Evolutionary conservation across 2,797 vertebrate genomes (phyloP).

Genomic region (Microtus obscurus): DNA sequence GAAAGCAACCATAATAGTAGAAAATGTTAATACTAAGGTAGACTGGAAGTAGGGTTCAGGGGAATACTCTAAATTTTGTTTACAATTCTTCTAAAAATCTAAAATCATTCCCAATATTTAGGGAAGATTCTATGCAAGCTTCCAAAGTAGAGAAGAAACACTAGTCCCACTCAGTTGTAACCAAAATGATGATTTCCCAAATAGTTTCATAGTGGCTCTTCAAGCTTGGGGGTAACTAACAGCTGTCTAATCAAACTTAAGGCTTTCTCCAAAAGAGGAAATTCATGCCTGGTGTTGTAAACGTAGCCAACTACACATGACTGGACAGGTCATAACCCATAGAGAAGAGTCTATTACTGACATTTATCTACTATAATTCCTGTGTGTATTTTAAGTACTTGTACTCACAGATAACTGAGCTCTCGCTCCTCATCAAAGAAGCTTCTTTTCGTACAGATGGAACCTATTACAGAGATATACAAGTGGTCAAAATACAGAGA

Average conservation of each 20-base stretch:
- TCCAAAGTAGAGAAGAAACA: background rate
- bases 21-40: background rate
- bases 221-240: background rate
- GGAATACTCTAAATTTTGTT: background rate
- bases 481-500: background rate
- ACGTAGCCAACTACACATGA: background rate
- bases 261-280: background rate
- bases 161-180: background rate
- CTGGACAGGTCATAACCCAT: background rate
- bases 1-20: background rate
- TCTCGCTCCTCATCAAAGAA: background rate
- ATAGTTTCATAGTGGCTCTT: background rate
- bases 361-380: background rate
- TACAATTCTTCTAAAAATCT: background rate
- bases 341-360: background rate
- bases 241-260: background rate
- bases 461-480: background rate
- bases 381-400: background rate
- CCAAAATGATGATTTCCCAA: background rate
- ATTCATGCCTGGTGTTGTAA: background rate
- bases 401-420: background rate
- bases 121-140: background rate
- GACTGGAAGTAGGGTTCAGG: background rate
- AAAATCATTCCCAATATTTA: background rate
- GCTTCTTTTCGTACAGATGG: background rate